Conservation (phyloP, 2,113 vertebrate genomes). For the Ia io region DNA sequence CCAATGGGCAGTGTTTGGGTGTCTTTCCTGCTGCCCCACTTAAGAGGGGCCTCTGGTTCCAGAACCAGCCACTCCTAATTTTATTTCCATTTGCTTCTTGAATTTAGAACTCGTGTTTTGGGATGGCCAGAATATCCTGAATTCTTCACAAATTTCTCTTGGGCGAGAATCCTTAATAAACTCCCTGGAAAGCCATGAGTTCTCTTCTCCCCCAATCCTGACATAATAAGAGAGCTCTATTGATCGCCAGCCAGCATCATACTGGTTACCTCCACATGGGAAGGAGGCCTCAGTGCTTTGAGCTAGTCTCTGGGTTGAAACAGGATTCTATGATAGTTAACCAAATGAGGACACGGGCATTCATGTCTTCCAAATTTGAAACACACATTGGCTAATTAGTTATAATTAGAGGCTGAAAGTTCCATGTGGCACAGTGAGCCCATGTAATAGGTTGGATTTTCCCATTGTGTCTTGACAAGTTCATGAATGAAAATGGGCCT, state of each 20-base stretch:
- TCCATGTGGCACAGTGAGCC: slow-evolving; percentile 36
- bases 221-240: background rate
- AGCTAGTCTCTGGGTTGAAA: slow-evolving; percentile 48
- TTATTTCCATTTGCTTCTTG: slow-evolving; percentile 32
- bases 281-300: slow-evolving; percentile 18
- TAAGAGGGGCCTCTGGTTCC: background rate
- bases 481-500: slow-evolving; percentile 55
- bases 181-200: background rate
- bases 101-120: slow-evolving; percentile 10
- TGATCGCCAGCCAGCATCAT: slow-evolving; percentile 9
- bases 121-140: background rate
- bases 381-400: slow-evolving; percentile 66
- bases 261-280: background rate
- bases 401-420: slow-evolving; percentile 70
- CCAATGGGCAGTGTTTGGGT: background rate
- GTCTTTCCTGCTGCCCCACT: background rate
- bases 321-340: slow-evolving; percentile 67
- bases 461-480: slow-evolving; percentile 50
- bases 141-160: background rate
- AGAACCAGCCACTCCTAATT: background rate
- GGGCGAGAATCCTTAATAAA: background rate
- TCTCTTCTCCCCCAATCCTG: background rate
- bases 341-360: slow-evolving; percentile 49
- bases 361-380: slow-evolving; percentile 66
- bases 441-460: slow-evolving; percentile 36